These are phyloP conservation scores for Plagodis pulveraria DNA, from an alignment of 2,888 invertebrate species.

Conservation along the genomic window DNA sequence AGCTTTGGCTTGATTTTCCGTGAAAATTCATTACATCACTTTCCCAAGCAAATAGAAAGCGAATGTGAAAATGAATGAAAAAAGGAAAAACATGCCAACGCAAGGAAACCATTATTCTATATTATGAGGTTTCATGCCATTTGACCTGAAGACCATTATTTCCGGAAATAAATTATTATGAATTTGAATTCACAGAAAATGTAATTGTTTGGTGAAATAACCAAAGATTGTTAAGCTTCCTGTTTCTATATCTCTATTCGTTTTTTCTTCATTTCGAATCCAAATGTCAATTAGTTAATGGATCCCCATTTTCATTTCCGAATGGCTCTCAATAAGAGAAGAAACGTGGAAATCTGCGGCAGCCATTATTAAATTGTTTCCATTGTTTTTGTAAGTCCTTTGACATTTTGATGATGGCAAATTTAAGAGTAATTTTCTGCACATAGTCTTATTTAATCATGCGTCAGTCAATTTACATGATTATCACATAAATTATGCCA, in stretches of 20 bases:
- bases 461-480: too few relatives aligned
- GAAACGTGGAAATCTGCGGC: constrained; percentile 26
- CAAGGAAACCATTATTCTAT: constrained; percentile 31
- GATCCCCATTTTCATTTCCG: constrained; percentile 42
- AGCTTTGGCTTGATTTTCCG: constrained; percentile 20
- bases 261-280: constrained; percentile 38
- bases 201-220: constrained; percentile 27
- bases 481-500: too few relatives aligned
- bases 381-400: constrained; percentile 28
- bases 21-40: constrained; percentile 31
- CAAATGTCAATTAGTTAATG: constrained; percentile 50
- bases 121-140: constrained; percentile 31
- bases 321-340: constrained; percentile 32
- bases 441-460: too few relatives aligned
- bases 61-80: constrained; percentile 14
- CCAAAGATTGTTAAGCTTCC: constrained; percentile 8
- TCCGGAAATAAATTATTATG: constrained; percentile 29
- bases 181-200: constrained; percentile 28
- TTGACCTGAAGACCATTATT: constrained; percentile 33
- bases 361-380: constrained; percentile 30
- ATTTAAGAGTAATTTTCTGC: too few relatives aligned
- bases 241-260: constrained; percentile 33
- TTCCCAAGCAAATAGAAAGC: constrained; percentile 28
- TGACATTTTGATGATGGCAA: constrained; percentile 20
- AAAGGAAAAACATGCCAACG: constrained; percentile 26